These are phyloP conservation scores for Blastomussa wellsi DNA, from an alignment of 92 coral and sea anemone genomes.

Conservation along the genomic window DNA sequence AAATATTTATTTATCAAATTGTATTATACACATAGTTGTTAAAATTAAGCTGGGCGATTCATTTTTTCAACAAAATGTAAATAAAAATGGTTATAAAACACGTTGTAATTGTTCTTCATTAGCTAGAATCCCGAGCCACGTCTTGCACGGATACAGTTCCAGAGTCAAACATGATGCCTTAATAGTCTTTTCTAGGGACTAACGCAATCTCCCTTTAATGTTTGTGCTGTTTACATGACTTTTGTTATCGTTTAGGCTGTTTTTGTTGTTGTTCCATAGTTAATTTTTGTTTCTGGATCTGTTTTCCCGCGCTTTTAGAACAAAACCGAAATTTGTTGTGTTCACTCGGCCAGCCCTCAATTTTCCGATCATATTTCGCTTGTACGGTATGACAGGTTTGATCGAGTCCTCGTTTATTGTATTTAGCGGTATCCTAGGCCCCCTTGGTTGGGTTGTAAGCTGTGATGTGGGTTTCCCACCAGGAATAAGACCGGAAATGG, in stretches of 20 bases:
- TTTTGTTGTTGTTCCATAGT: neutral
- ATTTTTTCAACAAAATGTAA: neutral
- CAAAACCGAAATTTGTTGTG: neutral
- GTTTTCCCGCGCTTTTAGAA: neutral
- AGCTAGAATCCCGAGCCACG: neutral
- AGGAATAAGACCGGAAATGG: slow-evolving; percentile 77
- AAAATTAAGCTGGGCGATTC: neutral
- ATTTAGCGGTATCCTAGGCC: slow-evolving; percentile 89
- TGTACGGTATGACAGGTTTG: slow-evolving; percentile 80
- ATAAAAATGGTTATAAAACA: neutral
- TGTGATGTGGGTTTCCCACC: slow-evolving; percentile 74
- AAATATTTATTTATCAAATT: neutral
- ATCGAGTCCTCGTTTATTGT: slow-evolving; percentile 81
- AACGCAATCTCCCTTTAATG: neutral
- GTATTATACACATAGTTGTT: neutral
- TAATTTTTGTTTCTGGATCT: neutral
- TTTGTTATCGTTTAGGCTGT: neutral
- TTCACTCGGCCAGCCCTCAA: neutral
- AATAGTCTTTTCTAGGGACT: neutral
- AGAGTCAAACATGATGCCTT: neutral
- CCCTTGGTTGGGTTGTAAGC: slow-evolving; percentile 74
- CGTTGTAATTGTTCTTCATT: neutral
- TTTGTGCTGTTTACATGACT: neutral
- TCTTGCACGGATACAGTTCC: neutral
- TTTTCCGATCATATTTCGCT: slow-evolving; percentile 30